Conservation (phyloP, 2,888 invertebrate species). For the Scaeva pyrastri region DNA sequence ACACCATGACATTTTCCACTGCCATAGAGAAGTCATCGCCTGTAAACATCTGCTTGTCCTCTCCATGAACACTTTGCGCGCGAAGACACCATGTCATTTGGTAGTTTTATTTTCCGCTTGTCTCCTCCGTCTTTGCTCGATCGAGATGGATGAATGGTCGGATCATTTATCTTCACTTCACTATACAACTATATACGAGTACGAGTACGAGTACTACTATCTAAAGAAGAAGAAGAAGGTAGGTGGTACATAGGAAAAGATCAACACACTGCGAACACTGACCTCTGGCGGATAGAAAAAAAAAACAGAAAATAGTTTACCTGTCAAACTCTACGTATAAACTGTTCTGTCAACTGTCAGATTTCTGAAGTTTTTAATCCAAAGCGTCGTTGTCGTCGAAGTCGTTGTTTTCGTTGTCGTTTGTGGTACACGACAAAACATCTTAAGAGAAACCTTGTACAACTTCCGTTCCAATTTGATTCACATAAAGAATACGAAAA, state of each 20-base stretch:
- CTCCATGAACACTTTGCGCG: conserved; percentile 50
- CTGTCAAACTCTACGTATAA: conserved; percentile 47
- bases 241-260: conserved; percentile 8
- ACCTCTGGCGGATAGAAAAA: conserved; percentile 47
- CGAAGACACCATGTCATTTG: conserved; percentile 69
- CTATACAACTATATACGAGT: conserved; percentile 4
- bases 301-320: conserved; percentile 31
- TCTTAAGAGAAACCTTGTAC: conserved; percentile 63
- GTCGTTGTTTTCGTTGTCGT: not conserved
- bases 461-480: conserved; percentile 67
- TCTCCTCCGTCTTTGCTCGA: conserved; percentile 49
- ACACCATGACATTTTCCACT: conserved; percentile 60
- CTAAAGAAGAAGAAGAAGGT: conserved; percentile 1
- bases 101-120: conserved; percentile 44
- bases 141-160: conserved; percentile 65
- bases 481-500: conserved; percentile 18
- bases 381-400: conserved; percentile 36
- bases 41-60: conserved; percentile 70
- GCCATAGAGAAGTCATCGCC: conserved; percentile 64
- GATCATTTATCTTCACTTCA: conserved; percentile 55
- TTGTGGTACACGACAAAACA: conserved; percentile 24
- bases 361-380: conserved; percentile 55
- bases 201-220: no score
- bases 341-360: conserved; percentile 63
- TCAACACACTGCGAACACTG: conserved; percentile 46